Evolutionary conservation across 2,797 vertebrate species (phyloP).

Genomic region (Sebastes matsubarae): DNA sequence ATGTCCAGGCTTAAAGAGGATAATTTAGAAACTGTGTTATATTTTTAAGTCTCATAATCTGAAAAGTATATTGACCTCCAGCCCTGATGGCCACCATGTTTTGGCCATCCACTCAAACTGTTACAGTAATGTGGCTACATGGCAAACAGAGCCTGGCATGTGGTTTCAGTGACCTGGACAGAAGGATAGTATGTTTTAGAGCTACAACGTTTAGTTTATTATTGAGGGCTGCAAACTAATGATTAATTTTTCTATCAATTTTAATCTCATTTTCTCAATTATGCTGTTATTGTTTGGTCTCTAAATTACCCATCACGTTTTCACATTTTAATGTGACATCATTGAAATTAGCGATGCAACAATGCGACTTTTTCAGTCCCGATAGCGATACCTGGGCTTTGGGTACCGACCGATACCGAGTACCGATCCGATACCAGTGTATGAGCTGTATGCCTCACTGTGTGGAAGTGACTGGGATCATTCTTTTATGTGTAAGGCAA

Average conservation of each 20-base stretch:
- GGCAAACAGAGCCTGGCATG: neutral
- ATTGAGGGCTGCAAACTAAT: neutral
- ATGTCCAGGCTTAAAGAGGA: neutral
- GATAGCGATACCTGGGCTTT: no score
- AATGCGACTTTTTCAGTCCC: no score
- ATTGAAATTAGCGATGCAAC: no score
- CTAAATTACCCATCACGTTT: neutral
- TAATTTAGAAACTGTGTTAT: neutral
- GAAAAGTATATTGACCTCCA: neutral
- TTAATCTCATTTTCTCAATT: neutral
- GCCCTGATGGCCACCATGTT: neutral
- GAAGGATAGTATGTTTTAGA: neutral
- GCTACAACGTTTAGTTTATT: neutral
- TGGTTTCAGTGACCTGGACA: neutral
- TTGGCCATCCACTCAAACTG: neutral
- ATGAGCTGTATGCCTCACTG: no score
- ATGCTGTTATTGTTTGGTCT: neutral
- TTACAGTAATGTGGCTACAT: neutral
- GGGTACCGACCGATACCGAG: no score
- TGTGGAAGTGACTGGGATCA: no score
- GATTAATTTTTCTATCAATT: neutral
- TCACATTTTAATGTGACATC: no score
- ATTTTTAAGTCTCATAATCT: neutral
- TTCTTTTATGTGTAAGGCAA: no score
- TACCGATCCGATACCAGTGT: no score